A percentile compares a stretch with the other conserved stretches of the same genome.
phyloP scores from a whole-genome alignment of 2,888 invertebrate genomes.

The Caenorhabditis japonica region DNA sequence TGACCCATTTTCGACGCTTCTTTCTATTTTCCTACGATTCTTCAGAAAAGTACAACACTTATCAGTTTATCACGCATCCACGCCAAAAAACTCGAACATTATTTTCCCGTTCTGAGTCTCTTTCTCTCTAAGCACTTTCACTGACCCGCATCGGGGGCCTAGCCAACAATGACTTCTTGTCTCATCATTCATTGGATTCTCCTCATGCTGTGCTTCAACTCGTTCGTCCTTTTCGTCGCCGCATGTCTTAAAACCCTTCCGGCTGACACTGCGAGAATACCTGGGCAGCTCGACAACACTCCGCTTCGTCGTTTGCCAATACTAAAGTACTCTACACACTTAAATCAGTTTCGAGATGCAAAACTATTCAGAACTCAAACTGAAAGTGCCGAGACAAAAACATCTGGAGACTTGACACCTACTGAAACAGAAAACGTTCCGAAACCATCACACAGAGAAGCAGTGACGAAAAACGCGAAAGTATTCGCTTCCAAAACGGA shows the following conservation, averaged over 20 bases:
- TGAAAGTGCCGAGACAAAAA: too few species aligned
- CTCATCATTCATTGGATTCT: constrained; percentile 31
- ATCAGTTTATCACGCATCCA: constrained; percentile 28
- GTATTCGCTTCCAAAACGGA: constrained; percentile 30
- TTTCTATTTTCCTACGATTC: constrained; percentile 1
- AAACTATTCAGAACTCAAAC: constrained; percentile 9
- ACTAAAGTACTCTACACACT: constrained; percentile 29
- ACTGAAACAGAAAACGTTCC: constrained; percentile 5
- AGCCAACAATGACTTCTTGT: constrained; percentile 16
- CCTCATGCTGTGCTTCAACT: constrained; percentile 39
- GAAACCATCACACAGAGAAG: constrained; percentile 17
- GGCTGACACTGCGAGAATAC: constrained; percentile 11
- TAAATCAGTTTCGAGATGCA: constrained; percentile 40
- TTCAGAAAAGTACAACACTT: constrained; percentile 35
- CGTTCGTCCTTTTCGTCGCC: constrained; percentile 24
- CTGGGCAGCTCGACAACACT: constrained; percentile 1
- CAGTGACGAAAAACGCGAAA: constrained; percentile 14
- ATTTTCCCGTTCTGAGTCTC: constrained; percentile 1
- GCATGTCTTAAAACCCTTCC: constrained; percentile 33
- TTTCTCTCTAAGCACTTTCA: not conserved
- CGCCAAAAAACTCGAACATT: not conserved
- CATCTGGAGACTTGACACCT: not conserved
- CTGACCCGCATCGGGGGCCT: too few species aligned
- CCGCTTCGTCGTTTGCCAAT: constrained; percentile 27
- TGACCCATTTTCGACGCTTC: constrained; percentile 12